Conservation (phyloP, 2,797 vertebrate species). For the Adelosebastes latens region DNA sequence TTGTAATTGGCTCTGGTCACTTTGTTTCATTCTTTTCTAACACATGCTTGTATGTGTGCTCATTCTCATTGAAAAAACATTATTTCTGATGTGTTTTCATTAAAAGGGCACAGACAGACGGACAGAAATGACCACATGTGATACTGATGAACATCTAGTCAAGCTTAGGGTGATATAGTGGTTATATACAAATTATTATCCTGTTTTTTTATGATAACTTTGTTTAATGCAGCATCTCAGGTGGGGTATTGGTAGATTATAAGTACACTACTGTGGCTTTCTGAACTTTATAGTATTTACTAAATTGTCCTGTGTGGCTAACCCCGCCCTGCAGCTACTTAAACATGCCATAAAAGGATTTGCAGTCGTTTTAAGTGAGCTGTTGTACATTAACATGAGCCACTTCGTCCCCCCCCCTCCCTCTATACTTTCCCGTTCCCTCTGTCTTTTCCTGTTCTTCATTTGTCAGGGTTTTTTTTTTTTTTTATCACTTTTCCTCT, state of each 20-base stretch:
- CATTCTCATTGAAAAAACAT: not conserved
- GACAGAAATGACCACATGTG: not conserved
- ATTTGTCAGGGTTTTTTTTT: not conserved
- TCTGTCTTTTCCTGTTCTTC: not conserved
- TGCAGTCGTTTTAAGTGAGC: constrained; percentile 19
- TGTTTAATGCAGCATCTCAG: not conserved
- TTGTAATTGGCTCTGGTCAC: not conserved
- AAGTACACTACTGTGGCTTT: not conserved
- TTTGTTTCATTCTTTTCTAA: not conserved
- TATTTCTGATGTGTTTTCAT: not conserved
- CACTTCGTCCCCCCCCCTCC: not conserved
- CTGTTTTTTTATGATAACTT: not conserved
- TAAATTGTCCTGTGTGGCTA: not conserved
- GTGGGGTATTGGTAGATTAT: not conserved
- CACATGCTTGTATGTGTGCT: not conserved
- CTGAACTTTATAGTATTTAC: not conserved
- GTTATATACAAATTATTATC: not conserved
- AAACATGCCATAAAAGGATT: constrained; percentile 41
- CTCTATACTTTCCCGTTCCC: not conserved
- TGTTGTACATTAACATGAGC: constrained; percentile 15
- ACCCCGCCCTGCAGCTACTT: constrained; percentile 1
- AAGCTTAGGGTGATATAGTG: not conserved
- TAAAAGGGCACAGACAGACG: no score
- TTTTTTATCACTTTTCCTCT: not conserved
- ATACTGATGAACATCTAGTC: not conserved